These are phyloP conservation scores for Escarpia spicata DNA, from an alignment of 2,888 invertebrate genomes.

Conservation along the genomic window DNA sequence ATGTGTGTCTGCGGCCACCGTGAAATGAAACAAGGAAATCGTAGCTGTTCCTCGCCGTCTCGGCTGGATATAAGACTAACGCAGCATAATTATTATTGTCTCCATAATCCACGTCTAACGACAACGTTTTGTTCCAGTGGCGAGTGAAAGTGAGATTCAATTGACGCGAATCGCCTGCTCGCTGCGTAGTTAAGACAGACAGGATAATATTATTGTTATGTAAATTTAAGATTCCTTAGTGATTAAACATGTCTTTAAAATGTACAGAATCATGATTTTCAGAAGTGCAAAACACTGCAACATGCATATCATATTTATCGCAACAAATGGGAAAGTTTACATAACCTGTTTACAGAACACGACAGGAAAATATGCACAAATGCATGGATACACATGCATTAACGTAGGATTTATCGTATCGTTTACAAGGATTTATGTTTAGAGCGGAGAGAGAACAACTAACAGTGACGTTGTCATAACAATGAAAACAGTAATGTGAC, in stretches of 20 bases:
- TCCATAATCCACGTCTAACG: not conserved
- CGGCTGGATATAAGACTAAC: not conserved
- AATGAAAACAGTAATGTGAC: not conserved
- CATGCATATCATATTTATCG: not conserved
- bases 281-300: too few species aligned
- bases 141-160: not conserved
- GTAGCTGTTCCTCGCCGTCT: not conserved
- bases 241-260: not conserved
- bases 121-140: not conserved
- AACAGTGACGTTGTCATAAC: not conserved
- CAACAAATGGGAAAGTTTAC: not conserved
- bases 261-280: not conserved
- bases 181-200: not conserved
- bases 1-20: not conserved
- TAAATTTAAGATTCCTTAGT: not conserved
- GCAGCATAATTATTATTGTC: not conserved
- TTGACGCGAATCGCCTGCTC: not conserved
- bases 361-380: not conserved
- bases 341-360: not conserved
- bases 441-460: too few species aligned
- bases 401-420: not conserved
- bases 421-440: not conserved
- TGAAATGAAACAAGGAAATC: not conserved
- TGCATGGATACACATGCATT: not conserved
- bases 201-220: not conserved